These are phyloP conservation scores for Crax fasciolata DNA, from an alignment of 2,797 vertebrate species.

Conservation along the genomic window DNA sequence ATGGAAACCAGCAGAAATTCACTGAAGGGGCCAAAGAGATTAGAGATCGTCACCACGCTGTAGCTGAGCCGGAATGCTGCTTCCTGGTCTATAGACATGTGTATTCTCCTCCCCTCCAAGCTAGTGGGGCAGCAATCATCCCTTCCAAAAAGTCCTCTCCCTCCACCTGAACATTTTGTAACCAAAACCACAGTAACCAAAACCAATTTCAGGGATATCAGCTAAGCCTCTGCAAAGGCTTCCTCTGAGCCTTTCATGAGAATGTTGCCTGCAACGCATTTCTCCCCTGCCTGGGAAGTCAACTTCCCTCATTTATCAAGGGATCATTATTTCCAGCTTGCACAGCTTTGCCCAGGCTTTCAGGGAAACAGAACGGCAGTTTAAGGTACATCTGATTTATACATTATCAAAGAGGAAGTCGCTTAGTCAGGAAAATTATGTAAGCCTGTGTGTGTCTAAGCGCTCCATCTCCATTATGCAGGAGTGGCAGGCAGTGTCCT, in stretches of 20 bases:
- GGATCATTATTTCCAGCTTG: conserved; percentile 41
- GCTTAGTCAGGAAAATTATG: conserved; percentile 65
- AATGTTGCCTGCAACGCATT: not conserved
- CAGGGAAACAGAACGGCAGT: not conserved
- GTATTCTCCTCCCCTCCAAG: not conserved
- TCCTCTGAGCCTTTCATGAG: not conserved
- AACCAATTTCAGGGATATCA: not conserved
- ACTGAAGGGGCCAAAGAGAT: not conserved
- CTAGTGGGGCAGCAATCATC: not conserved
- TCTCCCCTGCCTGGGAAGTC: not conserved
- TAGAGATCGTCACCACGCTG: not conserved
- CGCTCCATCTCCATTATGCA: conserved; percentile 30
- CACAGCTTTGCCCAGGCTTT: conserved; percentile 3
- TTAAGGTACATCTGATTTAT: conserved; percentile 62
- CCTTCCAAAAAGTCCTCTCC: not conserved
- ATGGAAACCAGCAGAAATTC: not conserved
- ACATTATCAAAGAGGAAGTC: conserved; percentile 55
- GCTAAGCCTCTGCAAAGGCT: not conserved
- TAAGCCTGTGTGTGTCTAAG: conserved; percentile 27
- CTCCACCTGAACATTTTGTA: not conserved
- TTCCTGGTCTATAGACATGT: not conserved
- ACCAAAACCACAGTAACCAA: not conserved
- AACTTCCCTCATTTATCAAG: conserved; percentile 36
- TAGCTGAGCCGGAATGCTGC: not conserved
- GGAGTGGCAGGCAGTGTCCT: conserved; percentile 36